These are phyloP conservation scores for Menura novaehollandiae DNA, from an alignment of 2,113 vertebrate species.

Conservation along the genomic window DNA sequence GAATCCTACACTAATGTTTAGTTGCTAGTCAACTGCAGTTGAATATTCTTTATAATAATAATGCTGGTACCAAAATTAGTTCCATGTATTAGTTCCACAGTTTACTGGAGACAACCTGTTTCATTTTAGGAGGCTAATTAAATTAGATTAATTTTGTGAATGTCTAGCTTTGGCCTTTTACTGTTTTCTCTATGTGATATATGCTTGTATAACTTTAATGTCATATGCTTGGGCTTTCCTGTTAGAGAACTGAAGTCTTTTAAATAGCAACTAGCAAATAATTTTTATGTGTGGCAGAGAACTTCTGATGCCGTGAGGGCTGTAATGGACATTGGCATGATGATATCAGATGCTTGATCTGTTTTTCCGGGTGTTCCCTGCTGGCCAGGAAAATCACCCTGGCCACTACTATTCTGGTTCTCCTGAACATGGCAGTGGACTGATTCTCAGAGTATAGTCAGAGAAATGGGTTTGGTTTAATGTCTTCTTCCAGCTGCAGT, in stretches of 20 bases:
- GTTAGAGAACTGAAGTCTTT: background rate
- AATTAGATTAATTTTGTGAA: background rate
- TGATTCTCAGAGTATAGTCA: background rate
- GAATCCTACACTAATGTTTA: background rate
- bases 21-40: background rate
- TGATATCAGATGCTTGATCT: background rate
- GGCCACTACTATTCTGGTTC: background rate
- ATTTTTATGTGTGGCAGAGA: background rate
- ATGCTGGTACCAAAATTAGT: background rate
- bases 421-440: background rate
- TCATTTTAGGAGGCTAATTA: background rate
- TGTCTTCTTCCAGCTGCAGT: background rate
- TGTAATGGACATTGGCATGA: background rate
- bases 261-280: background rate
- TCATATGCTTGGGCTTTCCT: background rate
- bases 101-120: background rate
- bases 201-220: background rate
- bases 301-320: fast-evolving
- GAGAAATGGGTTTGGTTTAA: background rate
- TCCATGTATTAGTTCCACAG: background rate
- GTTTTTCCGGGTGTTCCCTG: background rate
- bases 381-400: background rate
- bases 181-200: background rate
- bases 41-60: background rate
- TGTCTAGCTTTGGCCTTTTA: background rate